A percentile compares a stretch with the other conserved stretches of the same genome.
Evolutionary conservation across 2,888 invertebrate genomes (phyloP).

Genomic region (Philereme vetulata): DNA sequence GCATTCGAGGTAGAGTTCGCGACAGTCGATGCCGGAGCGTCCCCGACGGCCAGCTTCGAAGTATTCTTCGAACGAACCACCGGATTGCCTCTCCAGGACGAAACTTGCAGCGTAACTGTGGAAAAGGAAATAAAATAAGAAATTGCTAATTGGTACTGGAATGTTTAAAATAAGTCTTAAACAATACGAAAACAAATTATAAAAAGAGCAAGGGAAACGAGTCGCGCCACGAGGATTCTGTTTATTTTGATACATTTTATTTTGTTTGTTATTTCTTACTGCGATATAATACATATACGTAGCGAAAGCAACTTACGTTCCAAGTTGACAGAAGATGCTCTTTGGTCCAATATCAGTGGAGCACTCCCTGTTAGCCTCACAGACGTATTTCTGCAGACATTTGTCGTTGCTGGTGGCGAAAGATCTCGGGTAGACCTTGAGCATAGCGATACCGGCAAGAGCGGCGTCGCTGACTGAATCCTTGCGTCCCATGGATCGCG

Average conservation of each 20-base stretch:
- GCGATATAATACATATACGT: neutral
- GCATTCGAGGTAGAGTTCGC: slow-evolving; percentile 92
- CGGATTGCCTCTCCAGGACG: slow-evolving; percentile 89
- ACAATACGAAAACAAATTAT: too few relatives aligned
- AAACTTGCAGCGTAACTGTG: slow-evolving; percentile 93
- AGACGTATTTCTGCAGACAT: slow-evolving; percentile 94
- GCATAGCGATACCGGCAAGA: slow-evolving; percentile 93
- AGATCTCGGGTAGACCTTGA: slow-evolving; percentile 94
- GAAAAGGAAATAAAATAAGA: slow-evolving; percentile 19
- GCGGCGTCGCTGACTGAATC: slow-evolving; percentile 96
- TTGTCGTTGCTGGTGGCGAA: slow-evolving; percentile 90
- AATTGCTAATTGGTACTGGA: neutral
- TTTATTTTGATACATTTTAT: too few relatives aligned
- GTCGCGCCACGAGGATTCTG: too few relatives aligned
- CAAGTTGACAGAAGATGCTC: slow-evolving; percentile 95
- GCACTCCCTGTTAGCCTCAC: slow-evolving; percentile 95
- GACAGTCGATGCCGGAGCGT: slow-evolving; percentile 93
- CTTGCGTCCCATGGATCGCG: slow-evolving; percentile 92
- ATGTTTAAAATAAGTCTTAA: too few relatives aligned
- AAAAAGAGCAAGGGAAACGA: too few relatives aligned
- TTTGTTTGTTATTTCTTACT: too few relatives aligned
- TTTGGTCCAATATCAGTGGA: slow-evolving; percentile 90
- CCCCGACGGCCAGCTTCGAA: slow-evolving; percentile 95
- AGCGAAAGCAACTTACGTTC: slow-evolving; percentile 89
- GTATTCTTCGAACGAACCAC: slow-evolving; percentile 89